A percentile compares a stretch with the other conserved stretches of the same genome.
Conservation (phyloP, 2,797 vertebrate genomes). For the Oryzias sinensis region DNA sequence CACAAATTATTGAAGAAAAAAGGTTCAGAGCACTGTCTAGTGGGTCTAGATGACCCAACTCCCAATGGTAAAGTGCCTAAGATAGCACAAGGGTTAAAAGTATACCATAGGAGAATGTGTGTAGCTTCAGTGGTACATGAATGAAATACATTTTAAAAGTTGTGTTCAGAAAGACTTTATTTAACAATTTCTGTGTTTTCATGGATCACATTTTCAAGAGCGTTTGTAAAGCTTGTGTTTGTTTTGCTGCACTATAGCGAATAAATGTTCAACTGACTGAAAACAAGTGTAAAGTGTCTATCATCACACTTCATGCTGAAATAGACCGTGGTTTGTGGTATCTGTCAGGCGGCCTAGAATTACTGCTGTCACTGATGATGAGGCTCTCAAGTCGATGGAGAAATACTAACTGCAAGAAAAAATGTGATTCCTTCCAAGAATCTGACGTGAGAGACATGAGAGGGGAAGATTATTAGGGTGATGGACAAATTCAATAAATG, state of each 20-base stretch:
- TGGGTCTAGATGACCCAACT: no score
- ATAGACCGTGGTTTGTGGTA: conserved; percentile 2
- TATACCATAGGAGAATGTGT: no score
- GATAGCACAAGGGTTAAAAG: no score
- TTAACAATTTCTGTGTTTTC: no score
- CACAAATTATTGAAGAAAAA: no score
- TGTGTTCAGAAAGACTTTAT: no score
- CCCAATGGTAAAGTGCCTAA: no score
- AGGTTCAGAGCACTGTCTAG: no score
- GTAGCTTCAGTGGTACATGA: no score
- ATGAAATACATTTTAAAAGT: no score
- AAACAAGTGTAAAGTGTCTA: conserved; percentile 2
- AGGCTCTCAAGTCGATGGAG: conserved; percentile 11
- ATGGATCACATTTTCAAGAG: no score
- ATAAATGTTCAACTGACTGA: neutral
- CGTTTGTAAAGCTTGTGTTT: neutral
- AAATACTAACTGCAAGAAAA: conserved; percentile 11
- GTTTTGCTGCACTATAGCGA: neutral
- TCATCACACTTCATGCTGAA: conserved; percentile 2
- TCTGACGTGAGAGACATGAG: conserved; percentile 10
- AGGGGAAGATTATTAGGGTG: conserved; percentile 4
- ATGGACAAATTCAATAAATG: conserved; percentile 11
- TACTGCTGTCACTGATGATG: conserved; percentile 16
- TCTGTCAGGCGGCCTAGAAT: conserved; percentile 23
- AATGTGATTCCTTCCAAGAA: conserved; percentile 5